Conservation (phyloP, 2,113 vertebrate species). For the Anguilla japonica region DNA sequence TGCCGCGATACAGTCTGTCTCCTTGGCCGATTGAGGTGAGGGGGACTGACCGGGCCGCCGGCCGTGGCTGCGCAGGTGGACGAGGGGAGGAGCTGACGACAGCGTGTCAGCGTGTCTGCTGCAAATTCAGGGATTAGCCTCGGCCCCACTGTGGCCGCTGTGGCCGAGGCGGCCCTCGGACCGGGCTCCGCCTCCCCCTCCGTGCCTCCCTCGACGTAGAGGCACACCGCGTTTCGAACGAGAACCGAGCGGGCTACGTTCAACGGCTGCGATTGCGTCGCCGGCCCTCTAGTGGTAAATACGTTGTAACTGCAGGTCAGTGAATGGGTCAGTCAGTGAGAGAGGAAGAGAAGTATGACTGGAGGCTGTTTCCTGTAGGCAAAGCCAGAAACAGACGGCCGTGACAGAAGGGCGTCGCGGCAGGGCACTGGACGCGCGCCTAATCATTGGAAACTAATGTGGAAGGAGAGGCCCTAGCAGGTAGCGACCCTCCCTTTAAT, state of each 20-base stretch:
- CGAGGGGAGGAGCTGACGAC: background rate
- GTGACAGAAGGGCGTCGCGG: background rate
- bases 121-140: background rate
- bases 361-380: background rate
- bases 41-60: background rate
- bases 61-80: background rate
- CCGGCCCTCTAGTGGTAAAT: background rate
- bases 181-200: background rate
- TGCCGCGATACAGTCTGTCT: constrained; percentile 17
- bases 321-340: background rate
- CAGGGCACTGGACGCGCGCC: background rate
- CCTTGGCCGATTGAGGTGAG: background rate
- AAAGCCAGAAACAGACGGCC: background rate
- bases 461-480: background rate
- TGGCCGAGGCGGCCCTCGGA: background rate
- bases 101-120: background rate
- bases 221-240: background rate
- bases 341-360: background rate
- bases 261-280: background rate
- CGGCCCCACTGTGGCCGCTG: background rate
- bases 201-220: background rate
- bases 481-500: background rate
- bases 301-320: background rate
- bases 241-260: background rate
- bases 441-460: background rate